Percentiles rank a stretch among this genome's conserved stretches.
phyloP scores from a whole-genome alignment of 2,888 invertebrate genomes.

The Petrolisthes manimaculis region DNA sequence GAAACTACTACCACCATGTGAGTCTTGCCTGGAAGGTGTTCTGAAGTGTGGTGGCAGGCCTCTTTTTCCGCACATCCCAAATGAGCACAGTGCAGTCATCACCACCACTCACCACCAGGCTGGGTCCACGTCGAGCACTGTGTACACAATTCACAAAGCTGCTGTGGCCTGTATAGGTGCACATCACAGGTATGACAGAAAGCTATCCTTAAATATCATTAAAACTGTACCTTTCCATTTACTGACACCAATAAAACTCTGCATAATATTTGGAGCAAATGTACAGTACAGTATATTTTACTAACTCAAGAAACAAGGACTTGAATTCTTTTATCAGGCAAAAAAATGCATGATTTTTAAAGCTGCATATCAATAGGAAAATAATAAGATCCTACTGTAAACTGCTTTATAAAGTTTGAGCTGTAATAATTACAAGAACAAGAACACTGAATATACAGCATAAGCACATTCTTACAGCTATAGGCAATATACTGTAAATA shows the following conservation, averaged over 20 bases:
- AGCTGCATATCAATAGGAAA: no score
- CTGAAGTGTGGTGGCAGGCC: slow-evolving; percentile 76
- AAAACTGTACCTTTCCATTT: not conserved
- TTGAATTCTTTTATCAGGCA: no score
- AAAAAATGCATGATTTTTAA: no score
- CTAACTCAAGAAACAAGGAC: no score
- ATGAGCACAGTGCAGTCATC: slow-evolving; percentile 94
- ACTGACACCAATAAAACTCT: not conserved
- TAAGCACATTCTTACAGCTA: no score
- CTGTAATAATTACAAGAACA: no score
- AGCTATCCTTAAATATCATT: not conserved
- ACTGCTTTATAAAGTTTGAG: no score
- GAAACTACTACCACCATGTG: no score
- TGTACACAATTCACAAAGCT: slow-evolving; percentile 76
- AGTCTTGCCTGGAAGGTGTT: slow-evolving; percentile 70
- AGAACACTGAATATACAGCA: no score
- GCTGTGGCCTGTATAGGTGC: slow-evolving; percentile 70
- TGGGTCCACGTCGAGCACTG: slow-evolving; percentile 86
- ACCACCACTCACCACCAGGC: slow-evolving; percentile 90
- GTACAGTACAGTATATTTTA: no score
- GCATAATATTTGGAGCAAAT: not conserved
- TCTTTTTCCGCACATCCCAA: slow-evolving; percentile 92
- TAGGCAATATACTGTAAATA: no score
- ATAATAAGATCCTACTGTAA: no score
- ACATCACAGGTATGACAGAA: not conserved